A percentile compares a stretch with the other conserved stretches of the same genome.
Conservation (phyloP, 2,888 invertebrate species). For the Athalia rosae region DNA sequence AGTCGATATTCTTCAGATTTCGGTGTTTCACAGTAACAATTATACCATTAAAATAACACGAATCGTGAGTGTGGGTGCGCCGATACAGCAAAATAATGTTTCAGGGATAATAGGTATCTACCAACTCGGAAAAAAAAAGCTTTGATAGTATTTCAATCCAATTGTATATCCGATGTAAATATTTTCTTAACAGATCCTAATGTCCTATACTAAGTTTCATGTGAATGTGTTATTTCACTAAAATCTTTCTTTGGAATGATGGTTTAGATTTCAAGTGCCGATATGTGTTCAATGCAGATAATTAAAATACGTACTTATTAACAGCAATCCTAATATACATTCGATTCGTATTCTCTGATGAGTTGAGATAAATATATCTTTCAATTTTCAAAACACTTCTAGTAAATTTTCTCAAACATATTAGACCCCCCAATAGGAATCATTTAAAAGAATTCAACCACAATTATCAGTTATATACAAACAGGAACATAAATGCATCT, state of each 20-base stretch:
- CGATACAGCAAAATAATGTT: conserved; percentile 22
- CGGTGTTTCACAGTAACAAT: too few species aligned
- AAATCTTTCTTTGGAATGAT: conserved; percentile 32
- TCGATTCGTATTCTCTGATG: conserved; percentile 17
- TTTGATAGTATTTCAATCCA: conserved; percentile 28
- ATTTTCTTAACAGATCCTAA: background rate
- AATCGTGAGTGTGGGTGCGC: conserved; percentile 4
- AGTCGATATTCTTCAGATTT: too few species aligned
- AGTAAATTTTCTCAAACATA: conserved; percentile 10
- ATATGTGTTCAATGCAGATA: conserved; percentile 37
- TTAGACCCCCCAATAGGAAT: conserved; percentile 10
- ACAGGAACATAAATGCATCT: conserved; percentile 14
- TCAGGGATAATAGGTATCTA: conserved; percentile 4
- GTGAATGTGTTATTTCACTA: conserved; percentile 14
- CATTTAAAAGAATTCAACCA: background rate
- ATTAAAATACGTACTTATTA: conserved; percentile 32
- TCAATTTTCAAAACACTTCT: conserved; percentile 27
- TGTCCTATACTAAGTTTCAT: conserved; percentile 20
- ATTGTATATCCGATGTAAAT: conserved; percentile 26
- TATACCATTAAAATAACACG: conserved; percentile 17
- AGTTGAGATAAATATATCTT: conserved; percentile 24
- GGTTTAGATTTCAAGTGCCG: conserved; percentile 30
- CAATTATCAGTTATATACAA: conserved; percentile 32
- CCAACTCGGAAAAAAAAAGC: conserved; percentile 28
- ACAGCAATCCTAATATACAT: conserved; percentile 39